A percentile compares a stretch with the other conserved stretches of the same genome.
Conservation (phyloP, 2,888 invertebrate genomes). For the Elegia similella region DNA sequence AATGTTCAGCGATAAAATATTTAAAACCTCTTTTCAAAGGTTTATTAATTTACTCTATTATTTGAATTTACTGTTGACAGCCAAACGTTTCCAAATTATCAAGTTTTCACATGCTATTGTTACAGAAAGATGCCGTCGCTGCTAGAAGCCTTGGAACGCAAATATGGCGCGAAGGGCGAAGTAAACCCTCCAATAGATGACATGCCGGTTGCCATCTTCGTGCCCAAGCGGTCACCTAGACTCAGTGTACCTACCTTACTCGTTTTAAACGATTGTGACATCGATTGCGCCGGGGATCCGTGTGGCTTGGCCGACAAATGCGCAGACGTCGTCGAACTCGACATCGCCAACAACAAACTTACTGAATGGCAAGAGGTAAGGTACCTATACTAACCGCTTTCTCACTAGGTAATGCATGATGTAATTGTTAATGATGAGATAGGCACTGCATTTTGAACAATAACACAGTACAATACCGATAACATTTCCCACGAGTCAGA, state of each 20-base stretch:
- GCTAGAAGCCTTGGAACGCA: slow-evolving; percentile 93
- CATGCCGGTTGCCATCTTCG: slow-evolving; percentile 91
- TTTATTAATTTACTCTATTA: neutral
- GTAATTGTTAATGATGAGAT: slow-evolving; percentile 3
- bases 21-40: neutral
- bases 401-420: neutral
- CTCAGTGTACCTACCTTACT: slow-evolving; percentile 90
- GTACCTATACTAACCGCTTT: neutral
- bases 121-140: slow-evolving; percentile 89
- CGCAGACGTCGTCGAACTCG: slow-evolving; percentile 95
- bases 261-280: slow-evolving; percentile 95
- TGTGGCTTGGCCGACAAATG: slow-evolving; percentile 90
- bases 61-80: neutral
- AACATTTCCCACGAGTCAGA: slow-evolving; percentile 9
- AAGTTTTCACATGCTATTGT: slow-evolving; percentile 27
- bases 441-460: neutral
- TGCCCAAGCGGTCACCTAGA: slow-evolving; percentile 91
- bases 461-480: neutral
- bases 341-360: slow-evolving; percentile 95
- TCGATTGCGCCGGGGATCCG: slow-evolving; percentile 93
- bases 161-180: slow-evolving; percentile 88
- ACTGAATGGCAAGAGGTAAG: slow-evolving; percentile 93
- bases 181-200: slow-evolving; percentile 82
- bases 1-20: neutral
- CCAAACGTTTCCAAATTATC: neutral